A percentile compares a stretch with the other conserved stretches of the same genome.
These are phyloP conservation scores for Eucidaris tribuloides DNA, from an alignment of 35 echinoderm and acorn worm genomes.

Conservation along the genomic window DNA sequence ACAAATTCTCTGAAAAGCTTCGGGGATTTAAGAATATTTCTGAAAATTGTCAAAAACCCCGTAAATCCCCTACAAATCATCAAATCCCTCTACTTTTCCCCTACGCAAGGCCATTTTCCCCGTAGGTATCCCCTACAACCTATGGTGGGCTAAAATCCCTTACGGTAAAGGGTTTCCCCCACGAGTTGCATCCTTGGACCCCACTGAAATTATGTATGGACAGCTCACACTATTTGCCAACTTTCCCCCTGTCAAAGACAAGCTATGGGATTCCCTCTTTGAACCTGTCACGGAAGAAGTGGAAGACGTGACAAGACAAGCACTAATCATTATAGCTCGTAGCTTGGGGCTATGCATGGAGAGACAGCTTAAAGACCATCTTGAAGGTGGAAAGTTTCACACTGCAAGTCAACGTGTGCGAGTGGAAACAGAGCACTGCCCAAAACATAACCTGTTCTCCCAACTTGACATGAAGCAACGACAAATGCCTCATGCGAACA, in stretches of 20 bases:
- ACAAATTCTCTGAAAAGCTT: too few relatives aligned
- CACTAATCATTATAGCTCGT: slow-evolving; percentile 42
- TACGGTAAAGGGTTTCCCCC: too few relatives aligned
- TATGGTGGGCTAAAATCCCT: too few relatives aligned
- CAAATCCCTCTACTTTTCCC: too few relatives aligned
- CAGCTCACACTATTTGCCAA: slow-evolving; percentile 24
- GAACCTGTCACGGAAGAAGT: slow-evolving; percentile 25
- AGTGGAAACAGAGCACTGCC: slow-evolving; percentile 32
- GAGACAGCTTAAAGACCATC: slow-evolving; percentile 44
- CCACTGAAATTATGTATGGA: slow-evolving; percentile 33
- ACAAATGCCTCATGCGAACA: slow-evolving; percentile 65
- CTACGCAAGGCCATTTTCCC: too few relatives aligned
- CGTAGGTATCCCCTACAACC: too few relatives aligned
- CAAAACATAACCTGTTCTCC: slow-evolving; percentile 58
- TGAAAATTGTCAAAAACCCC: too few relatives aligned
- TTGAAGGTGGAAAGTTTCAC: slow-evolving; percentile 53
- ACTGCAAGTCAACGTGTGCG: slow-evolving; percentile 10
- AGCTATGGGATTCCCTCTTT: slow-evolving; percentile 43
- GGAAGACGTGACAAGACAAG: slow-evolving; percentile 44
- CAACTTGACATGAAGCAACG: slow-evolving; percentile 49
- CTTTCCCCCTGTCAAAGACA: slow-evolving; percentile 28
- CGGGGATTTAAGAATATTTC: too few relatives aligned
- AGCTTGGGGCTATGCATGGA: slow-evolving; percentile 51
- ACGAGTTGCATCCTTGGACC: too few relatives aligned
- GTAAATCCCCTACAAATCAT: too few relatives aligned